Conservation (phyloP, 2,797 vertebrate genomes). For the Mergus octosetaceus region DNA sequence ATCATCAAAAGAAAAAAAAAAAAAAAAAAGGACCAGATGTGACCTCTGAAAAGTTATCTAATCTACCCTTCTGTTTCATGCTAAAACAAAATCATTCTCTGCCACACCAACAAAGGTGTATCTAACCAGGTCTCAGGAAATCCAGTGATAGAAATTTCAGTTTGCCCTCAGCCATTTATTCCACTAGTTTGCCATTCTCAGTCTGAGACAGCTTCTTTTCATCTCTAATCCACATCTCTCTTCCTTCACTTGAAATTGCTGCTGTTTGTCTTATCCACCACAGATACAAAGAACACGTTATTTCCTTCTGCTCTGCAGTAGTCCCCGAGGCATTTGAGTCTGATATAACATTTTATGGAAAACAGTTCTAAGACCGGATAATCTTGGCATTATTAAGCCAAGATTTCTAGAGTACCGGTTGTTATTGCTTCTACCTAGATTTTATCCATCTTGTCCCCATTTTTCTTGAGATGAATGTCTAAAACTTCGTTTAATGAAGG, state of each 20-base stretch:
- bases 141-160: neutral
- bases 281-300: neutral
- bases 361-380: neutral
- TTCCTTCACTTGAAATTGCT: neutral
- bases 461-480: neutral
- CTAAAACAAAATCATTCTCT: neutral
- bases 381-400: neutral
- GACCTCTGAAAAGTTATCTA: neutral
- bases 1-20: neutral
- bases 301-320: neutral
- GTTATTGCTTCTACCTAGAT: neutral
- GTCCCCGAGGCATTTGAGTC: neutral
- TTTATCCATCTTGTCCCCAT: neutral
- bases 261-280: neutral
- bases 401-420: neutral
- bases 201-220: neutral
- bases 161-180: neutral
- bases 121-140: neutral
- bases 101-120: neutral
- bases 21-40: neutral
- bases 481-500: neutral
- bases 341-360: neutral
- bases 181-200: neutral
- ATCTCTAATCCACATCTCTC: neutral
- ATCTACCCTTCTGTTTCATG: neutral